A percentile compares a stretch with the other conserved stretches of the same genome.
These are phyloP conservation scores for Melanostoma mellinum DNA, from an alignment of 2,888 invertebrate species.

Conservation along the genomic window DNA sequence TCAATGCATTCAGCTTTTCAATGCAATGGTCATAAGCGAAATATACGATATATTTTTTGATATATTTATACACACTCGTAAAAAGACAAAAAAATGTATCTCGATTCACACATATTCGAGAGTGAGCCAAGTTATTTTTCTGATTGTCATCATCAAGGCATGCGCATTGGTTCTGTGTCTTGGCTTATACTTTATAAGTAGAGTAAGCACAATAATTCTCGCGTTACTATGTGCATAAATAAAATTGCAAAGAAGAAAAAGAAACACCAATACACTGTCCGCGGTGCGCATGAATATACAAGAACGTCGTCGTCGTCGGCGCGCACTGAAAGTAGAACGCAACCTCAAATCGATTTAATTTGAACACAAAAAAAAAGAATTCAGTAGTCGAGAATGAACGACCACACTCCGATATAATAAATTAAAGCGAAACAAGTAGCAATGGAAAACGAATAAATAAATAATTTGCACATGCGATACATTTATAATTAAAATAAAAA, in stretches of 20 bases:
- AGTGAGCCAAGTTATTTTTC: conserved; percentile 42
- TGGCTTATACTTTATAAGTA: conserved; percentile 7
- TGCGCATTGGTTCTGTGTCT: conserved; percentile 48
- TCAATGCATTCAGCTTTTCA: conserved; percentile 36
- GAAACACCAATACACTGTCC: neutral
- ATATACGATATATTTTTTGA: too few relatives aligned
- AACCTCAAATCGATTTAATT: conserved; percentile 69
- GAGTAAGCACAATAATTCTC: conserved; percentile 27
- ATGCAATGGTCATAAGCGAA: conserved; percentile 35
- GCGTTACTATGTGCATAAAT: conserved; percentile 67
- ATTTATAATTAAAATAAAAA: conserved; percentile 53
- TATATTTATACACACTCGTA: neutral
- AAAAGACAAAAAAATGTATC: conserved; percentile 15
- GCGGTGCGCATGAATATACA: conserved; percentile 21
- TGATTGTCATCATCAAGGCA: conserved; percentile 49
- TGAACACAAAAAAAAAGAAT: conserved; percentile 35
- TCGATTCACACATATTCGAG: conserved; percentile 13
- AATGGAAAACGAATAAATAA: conserved; percentile 32
- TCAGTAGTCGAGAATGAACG: conserved; percentile 15
- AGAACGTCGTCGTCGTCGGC: conserved; percentile 23
- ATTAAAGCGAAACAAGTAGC: conserved; percentile 42
- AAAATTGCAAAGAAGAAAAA: conserved; percentile 45
- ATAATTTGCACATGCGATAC: conserved; percentile 31
- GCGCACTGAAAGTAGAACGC: conserved; percentile 62
- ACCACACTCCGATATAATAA: conserved; percentile 45